Evolutionary conservation across 2,888 invertebrate species (phyloP).

Genomic region (Oscheius sp.): DNA sequence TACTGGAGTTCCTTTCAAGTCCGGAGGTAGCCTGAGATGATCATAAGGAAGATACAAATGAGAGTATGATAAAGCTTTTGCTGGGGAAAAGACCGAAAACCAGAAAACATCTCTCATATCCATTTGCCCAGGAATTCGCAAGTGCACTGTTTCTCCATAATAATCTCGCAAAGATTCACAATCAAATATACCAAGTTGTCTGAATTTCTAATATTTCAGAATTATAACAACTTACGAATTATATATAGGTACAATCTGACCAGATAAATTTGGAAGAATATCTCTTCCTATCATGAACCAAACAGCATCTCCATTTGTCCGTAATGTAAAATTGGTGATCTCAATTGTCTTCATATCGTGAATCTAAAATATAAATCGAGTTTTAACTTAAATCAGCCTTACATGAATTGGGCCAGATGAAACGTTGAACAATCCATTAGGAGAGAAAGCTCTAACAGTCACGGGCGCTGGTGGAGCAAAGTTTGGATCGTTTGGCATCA

Average conservation of each 20-base stretch:
- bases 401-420: slow-evolving; percentile 64
- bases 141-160: slow-evolving; percentile 60
- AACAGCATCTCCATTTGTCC: slow-evolving; percentile 62
- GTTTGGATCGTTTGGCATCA: slow-evolving; percentile 63
- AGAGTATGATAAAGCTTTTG: slow-evolving; percentile 61
- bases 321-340: slow-evolving; percentile 61
- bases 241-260: slow-evolving; percentile 67
- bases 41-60: slow-evolving; percentile 67
- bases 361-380: slow-evolving; percentile 46
- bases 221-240: slow-evolving; percentile 44
- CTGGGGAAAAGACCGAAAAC: slow-evolving; percentile 66
- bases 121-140: slow-evolving; percentile 65
- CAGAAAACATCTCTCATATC: slow-evolving; percentile 59
- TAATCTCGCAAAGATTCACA: slow-evolving; percentile 66
- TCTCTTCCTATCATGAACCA: slow-evolving; percentile 70
- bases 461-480: slow-evolving; percentile 59
- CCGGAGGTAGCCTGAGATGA: slow-evolving; percentile 66
- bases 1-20: slow-evolving; percentile 61
- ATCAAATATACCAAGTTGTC: slow-evolving; percentile 54
- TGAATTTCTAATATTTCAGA: slow-evolving; percentile 32
- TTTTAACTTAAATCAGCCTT: background rate
- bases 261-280: slow-evolving; percentile 63
- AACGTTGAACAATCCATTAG: slow-evolving; percentile 55
- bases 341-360: slow-evolving; percentile 68
- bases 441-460: slow-evolving; percentile 55